These are phyloP conservation scores for Leptodactylus fuscus DNA, from an alignment of 2,113 vertebrate genomes.

Conservation along the genomic window DNA sequence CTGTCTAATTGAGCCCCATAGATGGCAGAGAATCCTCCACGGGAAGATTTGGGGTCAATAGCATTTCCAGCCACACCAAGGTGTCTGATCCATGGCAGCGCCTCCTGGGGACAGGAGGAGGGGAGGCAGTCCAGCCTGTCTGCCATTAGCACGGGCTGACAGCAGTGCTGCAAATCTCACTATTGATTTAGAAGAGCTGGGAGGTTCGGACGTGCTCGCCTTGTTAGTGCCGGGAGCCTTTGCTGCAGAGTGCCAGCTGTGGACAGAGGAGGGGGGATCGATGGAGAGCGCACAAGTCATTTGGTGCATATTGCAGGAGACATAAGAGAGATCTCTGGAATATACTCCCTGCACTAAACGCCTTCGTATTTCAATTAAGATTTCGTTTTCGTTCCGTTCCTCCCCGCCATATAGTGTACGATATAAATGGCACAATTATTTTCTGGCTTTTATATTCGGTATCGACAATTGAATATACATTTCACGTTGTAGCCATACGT, in stretches of 20 bases:
- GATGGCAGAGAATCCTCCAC: conserved; percentile 54
- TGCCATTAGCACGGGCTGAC: conserved; percentile 54
- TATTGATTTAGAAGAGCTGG: conserved; percentile 65
- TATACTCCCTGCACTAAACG: conserved; percentile 27
- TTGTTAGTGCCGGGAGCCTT: conserved; percentile 29
- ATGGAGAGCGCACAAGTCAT: conserved; percentile 29
- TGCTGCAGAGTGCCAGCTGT: conserved; percentile 64
- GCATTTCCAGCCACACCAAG: conserved; percentile 30
- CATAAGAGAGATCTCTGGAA: background rate
- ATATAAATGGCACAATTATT: too few species aligned
- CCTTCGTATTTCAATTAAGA: background rate
- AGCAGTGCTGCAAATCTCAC: conserved; percentile 60
- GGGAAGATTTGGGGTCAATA: conserved; percentile 54
- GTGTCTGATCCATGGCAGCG: conserved; percentile 43
- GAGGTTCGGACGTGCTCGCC: conserved; percentile 65
- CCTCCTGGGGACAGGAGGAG: conserved; percentile 32
- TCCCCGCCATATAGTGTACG: too few species aligned
- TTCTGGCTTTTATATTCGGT: too few species aligned
- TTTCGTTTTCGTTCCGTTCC: too few species aligned
- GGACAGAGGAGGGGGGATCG: conserved; percentile 58
- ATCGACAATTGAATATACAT: background rate
- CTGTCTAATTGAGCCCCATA: conserved; percentile 54
- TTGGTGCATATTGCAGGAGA: conserved; percentile 37
- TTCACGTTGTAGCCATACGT: background rate
- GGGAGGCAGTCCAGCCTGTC: conserved; percentile 27